A percentile compares a stretch with the other conserved stretches of the same genome.
Evolutionary conservation across 2,113 vertebrate species (phyloP).

Genomic region (Natator depressus): DNA sequence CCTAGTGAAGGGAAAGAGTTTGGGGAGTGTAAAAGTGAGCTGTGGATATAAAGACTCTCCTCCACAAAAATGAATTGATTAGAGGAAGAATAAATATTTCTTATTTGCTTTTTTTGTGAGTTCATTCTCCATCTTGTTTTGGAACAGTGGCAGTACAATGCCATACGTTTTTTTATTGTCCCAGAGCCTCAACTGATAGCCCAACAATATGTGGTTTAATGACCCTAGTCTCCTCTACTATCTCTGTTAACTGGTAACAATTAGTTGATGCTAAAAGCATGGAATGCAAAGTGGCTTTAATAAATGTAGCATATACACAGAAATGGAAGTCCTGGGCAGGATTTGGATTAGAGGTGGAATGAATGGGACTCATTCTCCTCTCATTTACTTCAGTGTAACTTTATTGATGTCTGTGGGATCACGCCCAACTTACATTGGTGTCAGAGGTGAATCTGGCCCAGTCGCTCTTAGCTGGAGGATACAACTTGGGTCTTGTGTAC

Average conservation of each 20-base stretch:
- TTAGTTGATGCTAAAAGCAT: background rate
- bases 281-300: background rate
- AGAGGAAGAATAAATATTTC: background rate
- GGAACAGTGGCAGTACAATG: rapidly evolving
- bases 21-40: background rate
- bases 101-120: background rate
- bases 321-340: background rate
- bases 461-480: background rate
- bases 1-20: background rate
- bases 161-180: background rate
- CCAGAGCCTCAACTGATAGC: background rate
- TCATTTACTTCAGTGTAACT: background rate
- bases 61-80: background rate
- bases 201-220: background rate
- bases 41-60: background rate
- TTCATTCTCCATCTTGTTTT: background rate
- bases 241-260: background rate
- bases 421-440: background rate
- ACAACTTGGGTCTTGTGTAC: background rate
- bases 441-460: background rate
- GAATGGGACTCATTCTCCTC: background rate
- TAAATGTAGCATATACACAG: background rate
- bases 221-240: background rate
- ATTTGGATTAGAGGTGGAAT: background rate
- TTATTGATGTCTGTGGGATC: background rate